Evolutionary conservation across 2,797 vertebrate species (phyloP).

Genomic region (Cossypha dichroa): DNA sequence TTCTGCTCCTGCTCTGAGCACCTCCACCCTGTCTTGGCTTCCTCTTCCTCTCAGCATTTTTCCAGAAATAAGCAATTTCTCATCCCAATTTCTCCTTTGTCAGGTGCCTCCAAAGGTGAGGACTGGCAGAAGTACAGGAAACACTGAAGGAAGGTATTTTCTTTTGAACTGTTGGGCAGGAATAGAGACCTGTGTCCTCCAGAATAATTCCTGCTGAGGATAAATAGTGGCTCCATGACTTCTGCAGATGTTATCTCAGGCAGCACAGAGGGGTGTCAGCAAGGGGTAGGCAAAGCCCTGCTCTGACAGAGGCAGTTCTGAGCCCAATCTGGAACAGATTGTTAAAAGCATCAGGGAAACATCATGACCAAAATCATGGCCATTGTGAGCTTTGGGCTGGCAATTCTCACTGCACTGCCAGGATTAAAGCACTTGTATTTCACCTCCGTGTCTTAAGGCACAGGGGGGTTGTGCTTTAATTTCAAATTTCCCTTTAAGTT

Average conservation of each 20-base stretch:
- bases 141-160: not conserved
- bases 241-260: not conserved
- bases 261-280: not conserved
- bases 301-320: not conserved
- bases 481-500: slow-evolving; percentile 15
- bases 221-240: not conserved
- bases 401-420: not conserved
- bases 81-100: not conserved
- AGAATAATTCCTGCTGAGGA: not conserved
- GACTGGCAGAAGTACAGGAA: not conserved
- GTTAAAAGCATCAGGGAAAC: slow-evolving; percentile 4
- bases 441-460: not conserved
- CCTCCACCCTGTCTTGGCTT: not conserved
- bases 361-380: not conserved
- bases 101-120: not conserved
- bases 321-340: not conserved
- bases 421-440: not conserved
- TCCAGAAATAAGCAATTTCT: not conserved
- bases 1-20: not conserved
- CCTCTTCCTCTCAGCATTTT: not conserved
- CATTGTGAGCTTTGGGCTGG: not conserved
- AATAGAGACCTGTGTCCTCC: not conserved
- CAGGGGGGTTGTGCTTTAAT: not conserved
- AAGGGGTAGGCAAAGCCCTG: not conserved
- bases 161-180: not conserved